phyloP scores from a whole-genome alignment of 2,113 vertebrate genomes.

The Hypanus sabinus region DNA sequence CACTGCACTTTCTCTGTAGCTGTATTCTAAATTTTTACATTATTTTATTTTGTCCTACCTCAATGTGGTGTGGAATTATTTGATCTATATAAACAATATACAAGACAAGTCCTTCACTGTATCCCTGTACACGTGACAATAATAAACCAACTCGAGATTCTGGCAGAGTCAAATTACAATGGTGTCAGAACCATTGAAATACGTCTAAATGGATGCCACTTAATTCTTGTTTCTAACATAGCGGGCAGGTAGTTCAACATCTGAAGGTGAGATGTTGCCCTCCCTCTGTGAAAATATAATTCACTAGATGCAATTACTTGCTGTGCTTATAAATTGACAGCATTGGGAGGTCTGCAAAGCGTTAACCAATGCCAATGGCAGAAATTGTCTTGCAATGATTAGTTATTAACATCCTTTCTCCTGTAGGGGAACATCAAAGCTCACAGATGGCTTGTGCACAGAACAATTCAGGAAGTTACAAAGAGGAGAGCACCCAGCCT shows the following conservation, averaged over 20 bases:
- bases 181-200: too few species aligned
- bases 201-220: neutral
- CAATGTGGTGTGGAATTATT: too few species aligned
- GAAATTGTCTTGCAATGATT: neutral
- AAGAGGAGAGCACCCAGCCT: neutral
- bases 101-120: too few species aligned
- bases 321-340: neutral
- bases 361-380: neutral
- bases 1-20: too few species aligned
- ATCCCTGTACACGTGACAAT: too few species aligned
- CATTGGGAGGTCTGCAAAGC: neutral
- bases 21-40: too few species aligned
- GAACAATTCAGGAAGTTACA: neutral
- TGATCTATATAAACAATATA: too few species aligned
- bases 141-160: neutral
- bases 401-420: neutral
- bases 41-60: too few species aligned
- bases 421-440: neutral
- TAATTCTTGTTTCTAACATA: neutral
- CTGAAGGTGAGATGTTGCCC: neutral
- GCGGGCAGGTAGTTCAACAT: neutral
- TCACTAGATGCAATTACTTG: neutral
- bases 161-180: neutral
- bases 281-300: neutral
- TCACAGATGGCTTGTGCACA: neutral